These are phyloP conservation scores for Carlito syrichta DNA, from an alignment of 2,113 vertebrate species.

Conservation along the genomic window DNA sequence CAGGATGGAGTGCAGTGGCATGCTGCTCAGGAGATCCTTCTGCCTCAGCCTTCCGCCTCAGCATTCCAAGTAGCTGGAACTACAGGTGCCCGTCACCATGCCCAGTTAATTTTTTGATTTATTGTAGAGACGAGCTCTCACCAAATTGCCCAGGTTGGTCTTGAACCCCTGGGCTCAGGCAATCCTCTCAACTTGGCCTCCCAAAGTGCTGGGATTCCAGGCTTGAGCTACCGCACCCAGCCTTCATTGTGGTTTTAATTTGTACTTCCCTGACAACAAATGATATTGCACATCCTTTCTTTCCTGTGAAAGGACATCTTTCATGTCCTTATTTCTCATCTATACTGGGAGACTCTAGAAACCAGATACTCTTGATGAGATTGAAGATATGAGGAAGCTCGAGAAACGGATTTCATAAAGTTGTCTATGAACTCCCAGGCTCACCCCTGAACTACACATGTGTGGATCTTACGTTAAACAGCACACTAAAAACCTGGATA, in stretches of 20 bases:
- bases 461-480: neutral
- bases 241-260: neutral
- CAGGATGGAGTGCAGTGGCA: too few species aligned
- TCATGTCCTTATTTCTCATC: neutral
- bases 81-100: too few species aligned
- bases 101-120: too few species aligned
- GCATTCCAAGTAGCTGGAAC: too few species aligned
- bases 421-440: neutral
- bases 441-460: neutral
- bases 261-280: neutral
- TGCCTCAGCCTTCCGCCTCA: too few species aligned
- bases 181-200: too few species aligned
- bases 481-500: neutral
- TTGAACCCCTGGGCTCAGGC: too few species aligned
- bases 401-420: neutral
- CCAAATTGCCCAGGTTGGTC: too few species aligned
- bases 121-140: too few species aligned
- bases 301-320: neutral
- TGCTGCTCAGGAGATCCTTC: too few species aligned
- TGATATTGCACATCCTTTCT: neutral
- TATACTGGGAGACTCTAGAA: neutral
- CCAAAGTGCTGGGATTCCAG: too few species aligned
- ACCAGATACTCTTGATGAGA: neutral
- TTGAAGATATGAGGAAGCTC: neutral
- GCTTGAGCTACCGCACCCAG: too few species aligned